These are phyloP conservation scores for Caenorhabditis japonica DNA, from an alignment of 2,888 invertebrate species.

Conservation along the genomic window DNA sequence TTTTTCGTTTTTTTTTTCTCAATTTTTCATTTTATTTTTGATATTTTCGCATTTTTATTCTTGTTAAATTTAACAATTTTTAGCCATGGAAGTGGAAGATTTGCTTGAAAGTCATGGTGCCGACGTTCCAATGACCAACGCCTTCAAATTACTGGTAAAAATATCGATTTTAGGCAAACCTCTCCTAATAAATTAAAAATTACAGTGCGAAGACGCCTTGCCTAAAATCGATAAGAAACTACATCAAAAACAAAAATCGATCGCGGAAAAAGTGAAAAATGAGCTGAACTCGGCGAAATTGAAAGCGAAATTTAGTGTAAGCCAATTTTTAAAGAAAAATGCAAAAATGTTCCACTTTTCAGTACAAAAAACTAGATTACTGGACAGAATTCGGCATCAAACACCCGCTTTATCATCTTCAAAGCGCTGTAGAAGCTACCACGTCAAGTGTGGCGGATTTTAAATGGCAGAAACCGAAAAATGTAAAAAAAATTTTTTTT, in stretches of 20 bases:
- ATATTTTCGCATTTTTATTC: constrained; percentile 1
- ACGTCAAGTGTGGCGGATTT: constrained; percentile 31
- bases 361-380: constrained; percentile 49
- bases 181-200: neutral
- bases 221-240: constrained; percentile 18
- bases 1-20: constrained; percentile 1
- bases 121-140: constrained; percentile 29
- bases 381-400: constrained; percentile 36
- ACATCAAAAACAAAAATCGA: constrained; percentile 2
- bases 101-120: neutral
- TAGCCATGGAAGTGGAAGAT: constrained; percentile 27
- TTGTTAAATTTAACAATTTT: constrained; percentile 1
- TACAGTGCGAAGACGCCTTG: constrained; percentile 37
- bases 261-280: constrained; percentile 23
- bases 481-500: constrained; percentile 2
- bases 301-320: constrained; percentile 14
- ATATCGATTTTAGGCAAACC: neutral
- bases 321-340: neutral
- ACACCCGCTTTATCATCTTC: constrained; percentile 35
- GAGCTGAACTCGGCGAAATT: constrained; percentile 19
- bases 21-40: neutral
- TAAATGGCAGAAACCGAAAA: constrained; percentile 31
- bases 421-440: constrained; percentile 23
- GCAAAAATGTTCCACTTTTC: no score
- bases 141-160: constrained; percentile 39